Evolutionary conservation across 2,113 vertebrate species (phyloP), one percentile per base, ranked within the genome.

Genomic region (Eira barbara): DNA sequence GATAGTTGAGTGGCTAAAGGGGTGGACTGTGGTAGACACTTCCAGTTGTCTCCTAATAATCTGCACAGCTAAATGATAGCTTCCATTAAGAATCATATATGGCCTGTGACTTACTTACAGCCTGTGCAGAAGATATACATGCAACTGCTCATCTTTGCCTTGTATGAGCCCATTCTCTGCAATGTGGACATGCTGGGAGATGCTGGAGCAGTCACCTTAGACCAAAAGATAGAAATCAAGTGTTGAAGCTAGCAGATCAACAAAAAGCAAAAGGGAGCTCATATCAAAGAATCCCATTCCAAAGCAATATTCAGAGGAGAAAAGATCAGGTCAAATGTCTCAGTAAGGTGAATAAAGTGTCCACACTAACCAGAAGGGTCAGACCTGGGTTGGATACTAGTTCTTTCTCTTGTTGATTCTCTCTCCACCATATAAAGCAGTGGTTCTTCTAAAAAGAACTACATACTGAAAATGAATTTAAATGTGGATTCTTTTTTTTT

Each of bases 171-270:
- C 23, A 6, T 11, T 42, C 4, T 25, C 34, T 42, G 71, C 25
- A 6, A 3, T 1, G 13, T 9, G 0, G 10, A 27, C 4, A 25
- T 0, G 9, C 29, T 25, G 34, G 47, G 29, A 47, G 57, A 42
- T 27, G 25, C 27, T 45, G 7, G 25, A 18, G 20, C 9, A 18
- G 1, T 34, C 6, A 7, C 4, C 39, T 29, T 1, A 2, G 31
- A 31, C 10, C 14, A 29, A 0, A 3, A 14, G n/a, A 2, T 42
- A 39, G 55, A 94, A 45, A 17, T 18, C 25, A 63, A 27, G 6
- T 3, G 0, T 34, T 34, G 31, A n/a, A 5, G 7, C 4, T 42
- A 34, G 6, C 10, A 36, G 47, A 36, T 14, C 13, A 36, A 79
- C 45, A 23, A 20, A 61, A 65, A 91, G 25, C 23, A 27, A 89